Evolutionary conservation across 1,140 invertebrate species (phyloP).

Genomic region (Papilio polyxenes): DNA sequence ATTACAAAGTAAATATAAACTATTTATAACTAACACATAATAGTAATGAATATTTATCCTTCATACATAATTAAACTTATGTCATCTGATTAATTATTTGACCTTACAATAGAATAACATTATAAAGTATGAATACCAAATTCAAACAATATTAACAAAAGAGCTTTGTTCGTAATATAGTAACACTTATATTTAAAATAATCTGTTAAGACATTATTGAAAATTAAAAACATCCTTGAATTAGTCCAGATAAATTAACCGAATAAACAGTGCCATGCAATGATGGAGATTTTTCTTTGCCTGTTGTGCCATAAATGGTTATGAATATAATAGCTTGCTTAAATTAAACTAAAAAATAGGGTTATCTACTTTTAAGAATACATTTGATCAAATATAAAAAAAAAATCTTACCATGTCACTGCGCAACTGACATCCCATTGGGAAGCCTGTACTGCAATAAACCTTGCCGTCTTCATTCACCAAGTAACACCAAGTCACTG

Average conservation of each 20-base stretch:
- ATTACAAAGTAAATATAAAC: constrained; percentile 35
- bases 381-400: no score
- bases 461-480: constrained; percentile 86
- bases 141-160: not conserved
- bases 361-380: no score
- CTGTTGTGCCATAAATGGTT: not conserved
- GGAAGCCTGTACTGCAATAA: constrained; percentile 97
- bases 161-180: not conserved
- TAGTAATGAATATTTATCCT: no score
- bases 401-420: constrained; percentile 69
- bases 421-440: constrained; percentile 95
- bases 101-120: not conserved
- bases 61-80: not conserved
- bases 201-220: not conserved
- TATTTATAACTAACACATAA: not conserved
- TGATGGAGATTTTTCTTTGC: no score
- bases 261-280: no score
- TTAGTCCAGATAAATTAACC: no score
- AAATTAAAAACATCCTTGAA: no score
- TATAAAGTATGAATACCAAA: not conserved
- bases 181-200: not conserved
- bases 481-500: constrained; percentile 96
- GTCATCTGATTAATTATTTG: not conserved
- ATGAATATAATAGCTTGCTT: no score
- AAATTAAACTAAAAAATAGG: no score